Evolutionary conservation across 2,797 vertebrate species (phyloP).

Genomic region (Rhinichthys osculus): DNA sequence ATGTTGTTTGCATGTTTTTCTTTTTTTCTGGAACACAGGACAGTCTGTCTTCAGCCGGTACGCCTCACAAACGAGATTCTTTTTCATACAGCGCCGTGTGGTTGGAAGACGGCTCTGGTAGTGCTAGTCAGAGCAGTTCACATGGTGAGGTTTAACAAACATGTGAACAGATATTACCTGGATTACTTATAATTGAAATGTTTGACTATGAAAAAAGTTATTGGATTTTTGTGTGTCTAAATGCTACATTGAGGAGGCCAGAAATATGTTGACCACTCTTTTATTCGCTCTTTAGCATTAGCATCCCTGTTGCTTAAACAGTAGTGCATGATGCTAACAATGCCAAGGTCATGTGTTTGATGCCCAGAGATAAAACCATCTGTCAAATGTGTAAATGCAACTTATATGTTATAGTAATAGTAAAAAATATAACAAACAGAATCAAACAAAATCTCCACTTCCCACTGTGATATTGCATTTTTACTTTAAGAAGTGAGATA

Average conservation of each 20-base stretch:
- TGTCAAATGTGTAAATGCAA: background rate
- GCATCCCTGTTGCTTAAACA: background rate
- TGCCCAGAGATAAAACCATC: background rate
- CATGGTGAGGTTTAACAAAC: slow-evolving; percentile 77
- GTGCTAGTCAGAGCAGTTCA: slow-evolving; percentile 76
- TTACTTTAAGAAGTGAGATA: background rate
- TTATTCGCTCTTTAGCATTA: background rate
- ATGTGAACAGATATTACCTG: background rate
- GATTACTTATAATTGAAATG: background rate
- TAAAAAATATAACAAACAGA: background rate
- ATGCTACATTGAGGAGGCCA: background rate
- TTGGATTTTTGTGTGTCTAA: background rate
- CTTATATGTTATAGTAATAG: background rate
- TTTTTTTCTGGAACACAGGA: slow-evolving; percentile 76
- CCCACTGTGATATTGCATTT: background rate
- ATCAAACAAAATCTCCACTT: background rate
- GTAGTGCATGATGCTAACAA: background rate
- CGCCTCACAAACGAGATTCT: slow-evolving; percentile 87
- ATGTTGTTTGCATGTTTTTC: background rate
- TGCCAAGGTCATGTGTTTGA: background rate
- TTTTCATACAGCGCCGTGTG: slow-evolving; percentile 84
- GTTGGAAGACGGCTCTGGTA: slow-evolving; percentile 88
- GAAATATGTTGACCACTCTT: background rate
- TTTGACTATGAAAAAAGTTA: background rate
- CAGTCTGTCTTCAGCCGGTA: slow-evolving; percentile 86